Conservation (phyloP, 2,888 invertebrate species). For the Tachina lurida region DNA sequence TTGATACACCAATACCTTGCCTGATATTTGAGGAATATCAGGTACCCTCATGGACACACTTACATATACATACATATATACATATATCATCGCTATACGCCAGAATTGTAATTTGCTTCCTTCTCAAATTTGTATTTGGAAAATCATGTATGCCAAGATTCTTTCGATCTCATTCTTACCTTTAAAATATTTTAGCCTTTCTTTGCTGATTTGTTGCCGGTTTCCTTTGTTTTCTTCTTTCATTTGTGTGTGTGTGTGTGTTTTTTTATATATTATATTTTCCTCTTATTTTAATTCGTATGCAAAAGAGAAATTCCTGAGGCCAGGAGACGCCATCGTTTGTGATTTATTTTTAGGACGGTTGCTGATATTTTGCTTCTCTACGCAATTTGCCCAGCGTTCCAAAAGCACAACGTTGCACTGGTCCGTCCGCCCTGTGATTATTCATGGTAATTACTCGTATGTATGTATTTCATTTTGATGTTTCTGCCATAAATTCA, state of each 20-base stretch:
- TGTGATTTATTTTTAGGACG: constrained; percentile 72
- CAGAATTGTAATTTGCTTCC: too few species aligned
- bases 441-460: constrained; percentile 68
- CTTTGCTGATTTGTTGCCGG: constrained; percentile 23
- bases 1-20: too few species aligned
- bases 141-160: background rate
- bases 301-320: constrained; percentile 68
- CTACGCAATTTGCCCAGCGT: constrained; percentile 23
- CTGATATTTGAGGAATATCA: too few species aligned
- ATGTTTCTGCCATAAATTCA: constrained; percentile 44
- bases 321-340: constrained; percentile 71
- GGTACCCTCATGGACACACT: too few species aligned
- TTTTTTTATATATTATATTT: background rate
- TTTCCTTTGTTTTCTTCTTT: constrained; percentile 45
- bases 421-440: constrained; percentile 54
- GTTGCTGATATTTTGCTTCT: background rate
- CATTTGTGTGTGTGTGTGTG: constrained; percentile 31
- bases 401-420: constrained; percentile 26
- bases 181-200: constrained; percentile 19
- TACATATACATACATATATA: too few species aligned
- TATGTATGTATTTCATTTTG: constrained; percentile 37
- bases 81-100: too few species aligned
- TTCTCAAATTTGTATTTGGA: too few species aligned
- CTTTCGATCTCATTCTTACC: constrained; percentile 1
- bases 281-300: constrained; percentile 33